Evolutionary conservation across 2,888 invertebrate species (phyloP), one percentile per base, ranked within the genome.

Genomic region (Baronia brevicornis): DNA sequence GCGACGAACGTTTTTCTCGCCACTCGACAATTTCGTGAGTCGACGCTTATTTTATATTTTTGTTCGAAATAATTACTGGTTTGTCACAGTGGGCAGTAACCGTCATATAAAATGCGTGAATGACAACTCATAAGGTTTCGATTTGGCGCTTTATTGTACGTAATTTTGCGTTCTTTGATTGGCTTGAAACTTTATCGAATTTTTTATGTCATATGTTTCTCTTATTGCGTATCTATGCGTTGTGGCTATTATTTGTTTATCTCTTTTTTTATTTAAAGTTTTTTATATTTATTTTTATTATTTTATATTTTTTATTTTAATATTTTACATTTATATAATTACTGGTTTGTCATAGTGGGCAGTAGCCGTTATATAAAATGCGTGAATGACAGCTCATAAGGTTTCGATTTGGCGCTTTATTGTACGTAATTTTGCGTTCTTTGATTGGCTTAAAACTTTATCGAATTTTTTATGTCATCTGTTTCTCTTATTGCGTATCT

Each of bases 291-390:
- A n/a, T n/a, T n/a, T n/a, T n/a, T n/a, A n/a, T n/a, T n/a, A n/a
- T n/a, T n/a, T n/a, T n/a, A n/a, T n/a, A n/a, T n/a, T n/a, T n/a
- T n/a, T n/a, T n/a, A n/a, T n/a, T 46, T 48, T 57, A 47, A 49
- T 42, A 51, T 54, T 53, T 54, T 58, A 48, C 44, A 49, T 38
- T 49, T 31, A 28, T 41, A 51, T 60, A 54, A 60, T 59, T 59
- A 55, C 50, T 42, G 46, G 43, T 48, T 54, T 51, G 50, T 55
- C 52, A 46, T 51, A 52, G 45, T 42, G 53, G 39, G 44, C 38
- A 38, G 44, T 43, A 41, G 44, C 39, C 28, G 48, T 49, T 46
- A 33, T 33, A 51, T 60, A 61, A 58, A 57, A 49, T 46, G 34
- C 44, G 45, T 43, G 46, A 54, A 48, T 48, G 39, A 54, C 43